Evolutionary conservation across 2,113 vertebrate species (phyloP).

Genomic region (Kobus ellipsiprymnus): DNA sequence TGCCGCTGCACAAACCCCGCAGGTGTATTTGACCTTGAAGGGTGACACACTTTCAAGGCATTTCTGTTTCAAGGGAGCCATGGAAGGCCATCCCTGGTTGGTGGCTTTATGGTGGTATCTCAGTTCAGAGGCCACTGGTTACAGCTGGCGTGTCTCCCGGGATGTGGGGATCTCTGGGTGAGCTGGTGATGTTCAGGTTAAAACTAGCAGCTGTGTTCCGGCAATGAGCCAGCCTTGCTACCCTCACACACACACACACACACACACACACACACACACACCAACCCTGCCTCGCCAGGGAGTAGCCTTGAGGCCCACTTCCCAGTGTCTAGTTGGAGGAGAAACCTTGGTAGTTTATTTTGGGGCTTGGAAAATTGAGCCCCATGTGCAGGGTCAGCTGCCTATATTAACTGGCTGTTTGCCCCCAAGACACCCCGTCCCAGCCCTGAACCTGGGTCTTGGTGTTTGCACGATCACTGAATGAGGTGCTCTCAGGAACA

Average conservation of each 20-base stretch:
- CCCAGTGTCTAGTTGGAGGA: background rate
- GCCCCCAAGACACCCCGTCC: background rate
- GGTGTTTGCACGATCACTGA: rapidly evolving
- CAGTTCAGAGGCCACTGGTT: no score
- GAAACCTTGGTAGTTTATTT: background rate
- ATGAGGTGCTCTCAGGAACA: background rate
- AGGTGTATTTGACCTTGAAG: no score
- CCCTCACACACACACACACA: background rate
- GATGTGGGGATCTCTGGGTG: background rate
- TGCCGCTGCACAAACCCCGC: background rate
- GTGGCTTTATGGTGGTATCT: background rate
- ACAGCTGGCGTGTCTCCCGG: rapidly evolving
- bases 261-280: background rate
- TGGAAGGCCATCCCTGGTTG: background rate
- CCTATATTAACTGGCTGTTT: background rate
- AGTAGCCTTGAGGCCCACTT: background rate
- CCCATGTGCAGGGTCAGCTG: background rate
- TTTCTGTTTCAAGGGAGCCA: background rate
- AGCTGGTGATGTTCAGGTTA: background rate
- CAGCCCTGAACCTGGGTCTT: background rate
- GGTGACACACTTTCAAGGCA: background rate
- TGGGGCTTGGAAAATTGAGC: background rate
- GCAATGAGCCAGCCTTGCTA: background rate
- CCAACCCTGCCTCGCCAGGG: rapidly evolving
- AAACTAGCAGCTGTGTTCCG: rapidly evolving